Conservation (phyloP, 2,113 vertebrate genomes). For the Lophotis ruficrista region DNA sequence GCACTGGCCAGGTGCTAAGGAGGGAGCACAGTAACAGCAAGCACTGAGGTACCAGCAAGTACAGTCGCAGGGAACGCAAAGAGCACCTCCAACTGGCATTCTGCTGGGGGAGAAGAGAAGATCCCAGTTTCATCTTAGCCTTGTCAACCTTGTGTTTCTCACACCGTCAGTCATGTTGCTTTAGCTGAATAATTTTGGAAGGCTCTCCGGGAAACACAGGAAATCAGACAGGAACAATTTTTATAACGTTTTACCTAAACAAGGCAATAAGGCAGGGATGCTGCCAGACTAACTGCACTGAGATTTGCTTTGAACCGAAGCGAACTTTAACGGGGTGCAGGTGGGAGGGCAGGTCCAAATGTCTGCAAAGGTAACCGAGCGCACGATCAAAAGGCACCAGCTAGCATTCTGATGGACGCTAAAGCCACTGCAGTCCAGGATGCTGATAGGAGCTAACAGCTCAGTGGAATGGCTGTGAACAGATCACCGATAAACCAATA, state of each 20-base stretch:
- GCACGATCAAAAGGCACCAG: background rate
- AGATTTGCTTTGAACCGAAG: constrained; percentile 1
- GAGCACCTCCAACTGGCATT: constrained; percentile 37
- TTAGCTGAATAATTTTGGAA: constrained; percentile 66
- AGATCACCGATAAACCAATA: background rate
- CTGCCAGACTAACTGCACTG: constrained; percentile 28
- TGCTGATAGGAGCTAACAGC: background rate
- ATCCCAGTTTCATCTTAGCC: constrained; percentile 19
- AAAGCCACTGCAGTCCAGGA: background rate
- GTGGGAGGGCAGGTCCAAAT: background rate
- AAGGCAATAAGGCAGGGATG: constrained; percentile 36
- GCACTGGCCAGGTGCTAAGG: background rate
- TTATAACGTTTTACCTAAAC: constrained; percentile 61
- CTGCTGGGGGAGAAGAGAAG: background rate
- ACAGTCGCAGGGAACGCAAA: background rate
- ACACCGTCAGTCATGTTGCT: constrained; percentile 63
- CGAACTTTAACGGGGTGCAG: background rate
- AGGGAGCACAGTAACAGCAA: rapidly evolving
- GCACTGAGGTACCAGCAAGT: background rate
- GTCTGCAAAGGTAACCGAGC: background rate
- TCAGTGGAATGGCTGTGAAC: background rate
- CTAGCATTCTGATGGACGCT: background rate
- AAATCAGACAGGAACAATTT: constrained; percentile 56
- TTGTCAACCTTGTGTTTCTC: constrained; percentile 60
- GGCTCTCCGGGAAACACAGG: constrained; percentile 46